phyloP scores from a whole-genome alignment of 1,140 invertebrate genomes.

The Calliopsis andreniformis region DNA sequence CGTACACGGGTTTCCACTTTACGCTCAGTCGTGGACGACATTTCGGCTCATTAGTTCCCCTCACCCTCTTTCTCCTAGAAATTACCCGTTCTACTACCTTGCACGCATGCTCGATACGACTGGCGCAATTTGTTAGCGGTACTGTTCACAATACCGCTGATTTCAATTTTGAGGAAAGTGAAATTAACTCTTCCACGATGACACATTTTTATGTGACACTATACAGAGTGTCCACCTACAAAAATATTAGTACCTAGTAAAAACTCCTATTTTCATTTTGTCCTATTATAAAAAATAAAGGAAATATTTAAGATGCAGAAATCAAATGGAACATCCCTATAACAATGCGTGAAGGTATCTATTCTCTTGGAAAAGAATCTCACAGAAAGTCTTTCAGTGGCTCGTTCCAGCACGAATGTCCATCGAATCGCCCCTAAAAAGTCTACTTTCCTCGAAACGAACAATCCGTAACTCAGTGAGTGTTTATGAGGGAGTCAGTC shows the following conservation, averaged over 20 bases:
- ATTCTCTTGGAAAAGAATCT: neutral
- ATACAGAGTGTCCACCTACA: too few relatives aligned
- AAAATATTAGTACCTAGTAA: too few relatives aligned
- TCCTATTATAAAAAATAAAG: too few relatives aligned
- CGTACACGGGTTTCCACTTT: constrained; percentile 81
- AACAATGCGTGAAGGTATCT: too few relatives aligned
- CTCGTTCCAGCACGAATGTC: constrained; percentile 1
- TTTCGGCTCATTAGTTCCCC: constrained; percentile 46
- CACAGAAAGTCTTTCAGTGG: too few relatives aligned
- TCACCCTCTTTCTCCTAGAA: neutral
- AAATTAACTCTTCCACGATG: too few relatives aligned
- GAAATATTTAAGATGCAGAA: too few relatives aligned
- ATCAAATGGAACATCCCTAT: too few relatives aligned
- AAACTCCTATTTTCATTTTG: too few relatives aligned
- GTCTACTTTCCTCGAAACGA: constrained; percentile 72
- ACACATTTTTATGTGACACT: too few relatives aligned
- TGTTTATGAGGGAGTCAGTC: constrained; percentile 78
- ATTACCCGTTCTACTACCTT: neutral
- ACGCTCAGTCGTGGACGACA: constrained; percentile 41
- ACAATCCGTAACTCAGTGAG: constrained; percentile 79
- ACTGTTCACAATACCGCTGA: constrained; percentile 6
- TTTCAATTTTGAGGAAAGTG: too few relatives aligned
- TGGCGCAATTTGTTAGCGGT: constrained; percentile 6
- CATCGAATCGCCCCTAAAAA: constrained; percentile 70
- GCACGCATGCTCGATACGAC: neutral